Conservation (phyloP, 2,888 invertebrate genomes). For the Quadroppia sp. region DNA sequence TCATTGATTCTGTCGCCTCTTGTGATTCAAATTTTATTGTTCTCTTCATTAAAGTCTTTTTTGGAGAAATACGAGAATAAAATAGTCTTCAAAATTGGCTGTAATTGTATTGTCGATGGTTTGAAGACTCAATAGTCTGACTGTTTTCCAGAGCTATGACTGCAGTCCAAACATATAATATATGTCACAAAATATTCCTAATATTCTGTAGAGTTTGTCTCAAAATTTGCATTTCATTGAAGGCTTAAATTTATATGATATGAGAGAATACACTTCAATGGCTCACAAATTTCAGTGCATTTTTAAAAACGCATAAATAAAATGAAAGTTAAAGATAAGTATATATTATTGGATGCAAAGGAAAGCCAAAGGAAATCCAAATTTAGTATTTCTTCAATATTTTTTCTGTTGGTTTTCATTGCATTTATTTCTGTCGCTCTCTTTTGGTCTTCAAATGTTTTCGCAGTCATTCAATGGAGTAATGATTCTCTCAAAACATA, state of each 20-base stretch:
- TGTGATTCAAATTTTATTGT: conserved; percentile 21
- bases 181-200: no score
- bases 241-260: not conserved
- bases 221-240: not conserved
- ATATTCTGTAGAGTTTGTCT: not conserved
- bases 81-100: not conserved
- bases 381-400: not conserved
- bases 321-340: not conserved
- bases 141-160: not conserved
- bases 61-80: not conserved
- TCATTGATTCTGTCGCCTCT: not conserved
- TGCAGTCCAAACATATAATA: no score
- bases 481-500: conserved; percentile 18
- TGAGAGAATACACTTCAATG: not conserved
- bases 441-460: not conserved
- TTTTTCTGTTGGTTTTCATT: not conserved
- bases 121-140: not conserved
- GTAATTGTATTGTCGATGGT: not conserved
- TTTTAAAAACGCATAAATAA: not conserved
- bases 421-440: not conserved
- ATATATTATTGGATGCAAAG: not conserved
- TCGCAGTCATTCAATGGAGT: not conserved
- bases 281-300: not conserved
- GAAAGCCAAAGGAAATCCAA: not conserved
- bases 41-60: conserved; percentile 14